Evolutionary conservation across 2,797 vertebrate genomes (phyloP).

Genomic region (Pseudochaenichthys georgianus): DNA sequence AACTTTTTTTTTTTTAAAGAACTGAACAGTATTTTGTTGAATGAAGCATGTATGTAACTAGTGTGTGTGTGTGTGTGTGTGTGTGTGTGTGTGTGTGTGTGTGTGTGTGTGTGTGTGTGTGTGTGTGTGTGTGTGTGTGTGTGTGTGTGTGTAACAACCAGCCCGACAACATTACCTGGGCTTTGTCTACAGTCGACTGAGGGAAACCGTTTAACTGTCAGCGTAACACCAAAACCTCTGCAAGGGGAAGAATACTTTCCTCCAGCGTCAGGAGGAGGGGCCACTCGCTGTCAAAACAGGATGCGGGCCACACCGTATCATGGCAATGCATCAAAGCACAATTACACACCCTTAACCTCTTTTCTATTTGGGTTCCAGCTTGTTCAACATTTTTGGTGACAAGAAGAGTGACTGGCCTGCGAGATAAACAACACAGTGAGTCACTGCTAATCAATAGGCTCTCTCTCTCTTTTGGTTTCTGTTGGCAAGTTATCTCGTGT

Average conservation of each 20-base stretch:
- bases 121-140: too few relatives aligned
- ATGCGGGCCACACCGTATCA: constrained; percentile 65
- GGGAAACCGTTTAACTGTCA: constrained; percentile 66
- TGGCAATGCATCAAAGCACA: constrained; percentile 48
- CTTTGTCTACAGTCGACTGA: constrained; percentile 23
- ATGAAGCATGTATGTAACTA: too few relatives aligned
- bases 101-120: too few relatives aligned
- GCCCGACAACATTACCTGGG: constrained; percentile 28
- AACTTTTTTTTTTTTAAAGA: too few relatives aligned
- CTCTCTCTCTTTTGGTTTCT: not conserved
- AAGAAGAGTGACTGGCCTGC: constrained; percentile 23
- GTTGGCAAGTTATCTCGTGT: constrained; percentile 3
- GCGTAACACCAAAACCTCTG: constrained; percentile 39
- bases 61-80: not conserved
- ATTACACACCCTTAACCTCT: constrained; percentile 36
- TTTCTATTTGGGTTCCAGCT: constrained; percentile 37
- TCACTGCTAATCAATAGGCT: not conserved
- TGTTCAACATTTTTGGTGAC: constrained; percentile 35
- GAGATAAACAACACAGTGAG: constrained; percentile 20
- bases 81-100: too few relatives aligned
- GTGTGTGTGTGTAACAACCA: too few relatives aligned
- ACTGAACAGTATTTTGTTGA: too few relatives aligned
- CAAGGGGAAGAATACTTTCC: constrained; percentile 53
- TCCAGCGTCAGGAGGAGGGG: constrained; percentile 54
- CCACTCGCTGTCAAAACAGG: constrained; percentile 69